phyloP scores from a whole-genome alignment of 2,797 vertebrate genomes.

The Masticophis lateralis region DNA sequence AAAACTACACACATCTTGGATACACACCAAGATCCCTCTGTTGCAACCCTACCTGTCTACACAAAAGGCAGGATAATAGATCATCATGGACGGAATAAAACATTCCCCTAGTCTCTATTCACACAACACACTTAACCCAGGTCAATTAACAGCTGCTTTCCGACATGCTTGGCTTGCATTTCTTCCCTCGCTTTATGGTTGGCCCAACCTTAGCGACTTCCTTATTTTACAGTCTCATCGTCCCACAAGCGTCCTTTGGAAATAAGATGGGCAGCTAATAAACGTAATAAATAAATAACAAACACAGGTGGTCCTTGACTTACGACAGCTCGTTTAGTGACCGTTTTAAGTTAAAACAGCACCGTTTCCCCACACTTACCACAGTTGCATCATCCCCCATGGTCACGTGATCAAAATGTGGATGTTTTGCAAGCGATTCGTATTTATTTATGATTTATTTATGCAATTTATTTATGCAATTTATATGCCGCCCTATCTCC shows the following conservation, averaged over 20 bases:
- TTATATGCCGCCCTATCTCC: no score
- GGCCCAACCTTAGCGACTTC: neutral
- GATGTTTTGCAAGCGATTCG: neutral
- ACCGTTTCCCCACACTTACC: no score
- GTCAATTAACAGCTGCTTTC: neutral
- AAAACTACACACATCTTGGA: neutral
- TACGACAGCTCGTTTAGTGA: neutral
- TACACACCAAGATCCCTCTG: neutral
- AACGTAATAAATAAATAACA: no score
- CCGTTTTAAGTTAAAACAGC: no score
- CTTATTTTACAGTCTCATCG: neutral
- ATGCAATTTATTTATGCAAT: no score
- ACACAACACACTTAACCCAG: neutral
- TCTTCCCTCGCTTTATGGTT: neutral
- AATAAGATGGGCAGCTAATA: no score
- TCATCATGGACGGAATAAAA: no score
- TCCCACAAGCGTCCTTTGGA: no score
- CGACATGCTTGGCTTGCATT: neutral
- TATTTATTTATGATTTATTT: no score
- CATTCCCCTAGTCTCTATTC: neutral
- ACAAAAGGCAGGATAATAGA: neutral
- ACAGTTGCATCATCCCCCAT: neutral
- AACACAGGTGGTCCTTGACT: neutral
- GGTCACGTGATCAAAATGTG: fast-evolving
- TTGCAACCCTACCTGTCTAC: neutral